Conservation (phyloP, 2,888 invertebrate species). For the Tetramorium bicarinatum region DNA sequence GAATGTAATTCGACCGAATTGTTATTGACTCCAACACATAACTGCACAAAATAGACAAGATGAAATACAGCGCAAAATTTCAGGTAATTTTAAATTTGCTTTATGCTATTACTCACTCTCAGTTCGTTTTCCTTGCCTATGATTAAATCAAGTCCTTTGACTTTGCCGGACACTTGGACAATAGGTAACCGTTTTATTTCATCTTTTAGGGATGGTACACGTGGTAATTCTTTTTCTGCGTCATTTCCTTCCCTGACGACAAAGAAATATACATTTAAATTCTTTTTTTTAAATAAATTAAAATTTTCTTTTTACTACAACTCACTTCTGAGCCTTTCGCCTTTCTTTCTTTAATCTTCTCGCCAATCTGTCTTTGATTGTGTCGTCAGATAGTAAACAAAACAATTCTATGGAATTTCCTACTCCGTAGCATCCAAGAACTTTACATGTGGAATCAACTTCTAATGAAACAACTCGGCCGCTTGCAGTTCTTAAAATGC, state of each 20-base stretch:
- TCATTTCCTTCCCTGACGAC: constrained; percentile 77
- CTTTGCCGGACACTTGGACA: constrained; percentile 90
- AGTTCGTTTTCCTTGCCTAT: constrained; percentile 91
- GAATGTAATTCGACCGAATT: constrained; percentile 92
- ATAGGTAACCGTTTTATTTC: constrained; percentile 91
- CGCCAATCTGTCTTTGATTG: constrained; percentile 90
- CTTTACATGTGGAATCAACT: constrained; percentile 90
- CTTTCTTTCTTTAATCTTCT: constrained; percentile 93
- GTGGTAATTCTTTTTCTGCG: constrained; percentile 78
- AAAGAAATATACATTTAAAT: constrained; percentile 5
- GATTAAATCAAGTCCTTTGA: constrained; percentile 90
- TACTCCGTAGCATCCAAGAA: constrained; percentile 94
- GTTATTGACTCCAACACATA: constrained; percentile 90
- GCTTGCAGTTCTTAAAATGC: constrained; percentile 92
- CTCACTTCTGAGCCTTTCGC: constrained; percentile 87
- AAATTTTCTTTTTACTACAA: constrained; percentile 16
- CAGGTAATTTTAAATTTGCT: constrained; percentile 29
- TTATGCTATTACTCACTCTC: constrained; percentile 85
- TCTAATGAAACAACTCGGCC: constrained; percentile 93
- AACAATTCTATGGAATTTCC: constrained; percentile 95
- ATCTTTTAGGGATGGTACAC: constrained; percentile 88
- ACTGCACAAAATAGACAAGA: constrained; percentile 76
- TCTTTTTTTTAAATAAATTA: background rate
- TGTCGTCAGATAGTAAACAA: constrained; percentile 92
- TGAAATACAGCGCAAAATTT: constrained; percentile 11